These are phyloP conservation scores for Plebejus melissa DNA, from an alignment of 2,888 invertebrate species.

Conservation along the genomic window DNA sequence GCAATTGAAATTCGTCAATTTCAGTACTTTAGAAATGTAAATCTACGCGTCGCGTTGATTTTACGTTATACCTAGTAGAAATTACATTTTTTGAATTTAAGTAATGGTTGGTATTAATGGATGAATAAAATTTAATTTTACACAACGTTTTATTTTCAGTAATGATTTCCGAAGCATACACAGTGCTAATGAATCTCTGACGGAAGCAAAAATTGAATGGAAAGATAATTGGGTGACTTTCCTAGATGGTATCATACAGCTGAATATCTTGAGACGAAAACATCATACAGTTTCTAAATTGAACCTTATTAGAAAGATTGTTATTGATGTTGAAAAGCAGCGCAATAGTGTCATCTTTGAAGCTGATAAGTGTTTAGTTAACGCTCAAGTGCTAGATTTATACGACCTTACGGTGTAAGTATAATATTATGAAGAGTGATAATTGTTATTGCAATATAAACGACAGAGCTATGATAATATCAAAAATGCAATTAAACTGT, in stretches of 20 bases:
- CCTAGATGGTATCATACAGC: slow-evolving; percentile 89
- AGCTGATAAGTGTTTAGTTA: slow-evolving; percentile 36
- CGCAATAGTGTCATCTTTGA: background rate
- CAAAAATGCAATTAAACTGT: too few relatives aligned
- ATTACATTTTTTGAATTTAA: background rate
- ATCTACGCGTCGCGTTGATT: too few relatives aligned
- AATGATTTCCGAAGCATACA: slow-evolving; percentile 49
- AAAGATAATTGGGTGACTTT: slow-evolving; percentile 88
- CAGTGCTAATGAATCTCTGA: slow-evolving; percentile 43
- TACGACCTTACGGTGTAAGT: slow-evolving; percentile 42
- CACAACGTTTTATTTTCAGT: slow-evolving; percentile 38
- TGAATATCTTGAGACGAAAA: slow-evolving; percentile 80
- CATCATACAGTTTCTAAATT: slow-evolving; percentile 81
- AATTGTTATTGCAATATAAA: background rate
- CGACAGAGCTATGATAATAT: too few relatives aligned
- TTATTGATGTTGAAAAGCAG: slow-evolving; percentile 46
- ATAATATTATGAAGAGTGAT: background rate
- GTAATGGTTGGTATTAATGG: background rate
- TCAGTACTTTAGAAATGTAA: too few relatives aligned
- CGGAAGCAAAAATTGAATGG: slow-evolving; percentile 76
- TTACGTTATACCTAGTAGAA: background rate
- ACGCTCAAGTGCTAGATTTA: slow-evolving; percentile 39
- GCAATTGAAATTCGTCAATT: too few relatives aligned
- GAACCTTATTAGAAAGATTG: slow-evolving; percentile 53
- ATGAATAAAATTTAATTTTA: background rate